These are phyloP conservation scores for Pterostichus madidus DNA, from an alignment of 2,888 invertebrate species.

Conservation along the genomic window DNA sequence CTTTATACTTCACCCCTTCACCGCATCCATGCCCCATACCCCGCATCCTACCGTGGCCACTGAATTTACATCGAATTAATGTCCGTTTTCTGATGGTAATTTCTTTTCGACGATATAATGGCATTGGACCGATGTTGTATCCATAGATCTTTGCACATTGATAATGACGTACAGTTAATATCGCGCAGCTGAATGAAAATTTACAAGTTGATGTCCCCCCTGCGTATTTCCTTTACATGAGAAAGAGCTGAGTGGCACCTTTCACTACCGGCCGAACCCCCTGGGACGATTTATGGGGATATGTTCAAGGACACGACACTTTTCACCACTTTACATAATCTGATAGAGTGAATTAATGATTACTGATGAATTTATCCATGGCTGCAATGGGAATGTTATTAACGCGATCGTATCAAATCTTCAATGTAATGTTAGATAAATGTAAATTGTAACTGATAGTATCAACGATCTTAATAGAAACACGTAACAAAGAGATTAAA, in stretches of 20 bases:
- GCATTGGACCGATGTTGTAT: conserved; percentile 47
- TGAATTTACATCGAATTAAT: conserved; percentile 66
- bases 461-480: conserved; percentile 24
- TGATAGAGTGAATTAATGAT: conserved; percentile 28
- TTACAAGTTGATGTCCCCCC: conserved; percentile 55
- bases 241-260: conserved; percentile 50
- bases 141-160: conserved; percentile 59
- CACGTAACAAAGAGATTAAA: conserved; percentile 41
- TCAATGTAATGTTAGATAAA: conserved; percentile 46
- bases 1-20: conserved; percentile 61
- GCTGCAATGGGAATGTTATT: conserved; percentile 10
- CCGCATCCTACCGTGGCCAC: conserved; percentile 53
- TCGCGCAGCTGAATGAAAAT: conserved; percentile 54
- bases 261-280: conserved; percentile 36
- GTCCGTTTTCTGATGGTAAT: conserved; percentile 67
- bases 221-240: conserved; percentile 43
- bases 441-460: conserved; percentile 51
- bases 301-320: conserved; percentile 26
- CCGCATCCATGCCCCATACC: conserved; percentile 12
- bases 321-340: conserved; percentile 15
- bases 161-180: conserved; percentile 63
- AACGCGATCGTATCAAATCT: conserved; percentile 35
- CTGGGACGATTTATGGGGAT: conserved; percentile 14
- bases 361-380: conserved; percentile 22
- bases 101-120: conserved; percentile 65